phyloP scores from a whole-genome alignment of 2,797 vertebrate genomes.

The Lycodopsis pacificus region DNA sequence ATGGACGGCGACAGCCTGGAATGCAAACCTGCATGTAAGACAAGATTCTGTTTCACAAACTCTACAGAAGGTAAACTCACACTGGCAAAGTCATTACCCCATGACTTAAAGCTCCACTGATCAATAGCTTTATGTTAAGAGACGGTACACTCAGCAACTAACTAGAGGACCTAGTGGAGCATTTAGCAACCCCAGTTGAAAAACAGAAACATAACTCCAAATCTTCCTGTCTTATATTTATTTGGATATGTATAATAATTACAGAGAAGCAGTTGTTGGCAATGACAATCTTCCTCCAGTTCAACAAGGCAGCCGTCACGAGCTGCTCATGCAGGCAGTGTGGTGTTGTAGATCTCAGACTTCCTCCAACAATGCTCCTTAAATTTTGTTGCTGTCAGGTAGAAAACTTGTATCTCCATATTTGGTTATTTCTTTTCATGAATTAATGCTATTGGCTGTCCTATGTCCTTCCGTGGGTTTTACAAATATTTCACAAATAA shows the following conservation, averaged over 20 bases:
- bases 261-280: neutral
- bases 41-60: constrained; percentile 11
- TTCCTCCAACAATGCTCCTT: neutral
- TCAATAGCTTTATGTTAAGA: neutral
- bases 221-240: neutral
- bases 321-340: neutral
- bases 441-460: neutral
- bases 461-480: neutral
- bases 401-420: neutral
- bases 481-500: neutral
- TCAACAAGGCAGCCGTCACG: neutral
- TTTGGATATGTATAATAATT: neutral
- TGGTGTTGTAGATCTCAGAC: neutral
- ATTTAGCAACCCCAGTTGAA: neutral
- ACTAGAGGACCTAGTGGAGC: neutral
- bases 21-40: constrained; percentile 26
- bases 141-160: neutral
- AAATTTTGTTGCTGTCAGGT: neutral
- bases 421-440: neutral
- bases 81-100: neutral
- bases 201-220: neutral
- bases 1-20: constrained; percentile 32
- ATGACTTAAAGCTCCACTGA: neutral
- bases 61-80: neutral
- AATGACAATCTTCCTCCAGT: neutral